A percentile compares a stretch with the other conserved stretches of the same genome.
These are phyloP conservation scores for Holacanthella duospinosa DNA, from an alignment of 2,888 invertebrate species.

Conservation along the genomic window DNA sequence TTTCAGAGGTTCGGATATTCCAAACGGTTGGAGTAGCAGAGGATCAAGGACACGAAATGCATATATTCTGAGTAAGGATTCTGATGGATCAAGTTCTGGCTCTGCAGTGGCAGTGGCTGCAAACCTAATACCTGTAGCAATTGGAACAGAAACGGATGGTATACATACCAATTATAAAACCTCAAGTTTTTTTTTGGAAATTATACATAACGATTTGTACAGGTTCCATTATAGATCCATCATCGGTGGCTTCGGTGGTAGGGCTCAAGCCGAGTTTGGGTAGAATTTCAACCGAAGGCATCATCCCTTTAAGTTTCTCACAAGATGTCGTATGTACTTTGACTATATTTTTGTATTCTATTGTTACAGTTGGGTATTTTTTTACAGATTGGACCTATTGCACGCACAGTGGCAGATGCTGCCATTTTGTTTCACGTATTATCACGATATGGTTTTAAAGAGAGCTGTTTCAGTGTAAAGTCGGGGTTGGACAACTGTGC, in stretches of 20 bases:
- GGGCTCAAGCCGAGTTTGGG: constrained; percentile 19
- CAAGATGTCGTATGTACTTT: constrained; percentile 25
- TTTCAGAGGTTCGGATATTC: constrained; percentile 17
- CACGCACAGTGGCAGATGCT: constrained; percentile 11
- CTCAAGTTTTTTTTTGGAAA: neutral
- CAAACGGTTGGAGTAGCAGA: constrained; percentile 24
- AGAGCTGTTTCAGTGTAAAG: constrained; percentile 1
- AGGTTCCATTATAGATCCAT: constrained; percentile 17
- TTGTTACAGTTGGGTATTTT: too few relatives aligned
- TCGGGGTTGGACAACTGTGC: neutral
- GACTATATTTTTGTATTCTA: too few relatives aligned
- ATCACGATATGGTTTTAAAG: neutral
- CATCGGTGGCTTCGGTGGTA: constrained; percentile 12
- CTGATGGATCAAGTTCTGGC: constrained; percentile 20
- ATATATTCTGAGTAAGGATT: constrained; percentile 14
- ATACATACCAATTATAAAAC: neutral
- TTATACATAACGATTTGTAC: too few relatives aligned
- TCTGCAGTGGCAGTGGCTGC: constrained; percentile 17
- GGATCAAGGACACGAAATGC: constrained; percentile 19
- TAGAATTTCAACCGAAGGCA: constrained; percentile 15
- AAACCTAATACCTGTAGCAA: constrained; percentile 18
- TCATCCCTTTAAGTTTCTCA: constrained; percentile 20
- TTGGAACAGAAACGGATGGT: constrained; percentile 23
- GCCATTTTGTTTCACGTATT: constrained; percentile 4
- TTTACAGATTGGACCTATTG: constrained; percentile 10